phyloP scores from a whole-genome alignment of 2,888 invertebrate species.

The Nycteola revayana region DNA sequence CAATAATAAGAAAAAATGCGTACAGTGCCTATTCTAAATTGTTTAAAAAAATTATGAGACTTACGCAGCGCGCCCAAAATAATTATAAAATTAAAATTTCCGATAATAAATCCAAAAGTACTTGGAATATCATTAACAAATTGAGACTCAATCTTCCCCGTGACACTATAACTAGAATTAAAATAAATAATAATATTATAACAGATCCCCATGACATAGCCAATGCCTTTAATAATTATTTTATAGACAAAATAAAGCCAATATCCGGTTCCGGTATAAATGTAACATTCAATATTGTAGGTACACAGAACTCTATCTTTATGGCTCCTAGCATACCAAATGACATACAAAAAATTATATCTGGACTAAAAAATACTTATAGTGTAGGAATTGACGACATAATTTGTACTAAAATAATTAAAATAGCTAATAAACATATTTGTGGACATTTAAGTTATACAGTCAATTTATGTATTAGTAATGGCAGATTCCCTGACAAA shows the following conservation, averaged over 20 bases:
- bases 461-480: slow-evolving; percentile 1
- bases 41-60: not conserved
- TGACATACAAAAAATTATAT: slow-evolving; percentile 3
- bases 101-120: slow-evolving; percentile 1
- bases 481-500: slow-evolving; percentile 1
- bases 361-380: not conserved
- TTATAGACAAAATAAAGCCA: slow-evolving; percentile 1
- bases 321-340: slow-evolving; percentile 1
- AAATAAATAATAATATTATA: slow-evolving; percentile 1
- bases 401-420: slow-evolving; percentile 2
- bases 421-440: slow-evolving; percentile 1
- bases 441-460: slow-evolving; percentile 2
- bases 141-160: slow-evolving; percentile 1
- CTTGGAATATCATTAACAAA: slow-evolving; percentile 1
- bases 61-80: not conserved
- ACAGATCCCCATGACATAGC: slow-evolving; percentile 1
- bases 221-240: not conserved
- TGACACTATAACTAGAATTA: slow-evolving; percentile 1
- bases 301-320: slow-evolving; percentile 1
- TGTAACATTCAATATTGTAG: slow-evolving; percentile 2
- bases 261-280: not conserved
- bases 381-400: slow-evolving; percentile 3
- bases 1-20: slow-evolving; percentile 1
- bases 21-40: slow-evolving; percentile 3
- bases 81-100: slow-evolving; percentile 1